phyloP scores from a whole-genome alignment of 2,113 vertebrate genomes.

The Vicugna pacos region DNA sequence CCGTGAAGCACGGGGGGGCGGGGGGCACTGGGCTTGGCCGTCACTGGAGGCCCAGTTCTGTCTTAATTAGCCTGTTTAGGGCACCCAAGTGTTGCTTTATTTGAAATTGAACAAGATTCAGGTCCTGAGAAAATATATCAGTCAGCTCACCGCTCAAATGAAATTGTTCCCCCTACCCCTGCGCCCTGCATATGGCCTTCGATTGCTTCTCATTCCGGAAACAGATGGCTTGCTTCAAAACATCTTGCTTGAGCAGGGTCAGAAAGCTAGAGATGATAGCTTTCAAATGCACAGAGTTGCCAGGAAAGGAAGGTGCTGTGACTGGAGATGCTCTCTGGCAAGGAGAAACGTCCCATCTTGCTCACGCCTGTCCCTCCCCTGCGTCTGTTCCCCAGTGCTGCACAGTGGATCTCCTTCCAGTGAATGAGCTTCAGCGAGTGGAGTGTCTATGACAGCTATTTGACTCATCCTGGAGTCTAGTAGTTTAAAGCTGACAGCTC shows the following conservation, averaged over 20 bases:
- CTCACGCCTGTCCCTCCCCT: fast-evolving
- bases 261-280: neutral
- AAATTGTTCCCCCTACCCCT: neutral
- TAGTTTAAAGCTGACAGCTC: neutral
- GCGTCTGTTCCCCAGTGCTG: neutral
- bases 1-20: fast-evolving
- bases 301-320: conserved; percentile 25
- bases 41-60: neutral
- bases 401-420: neutral
- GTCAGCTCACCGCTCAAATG: neutral
- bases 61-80: neutral
- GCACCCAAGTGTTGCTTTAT: neutral
- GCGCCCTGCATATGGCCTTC: neutral
- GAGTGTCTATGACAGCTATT: conserved; percentile 1
- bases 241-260: neutral
- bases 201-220: conserved; percentile 45
- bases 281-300: conserved; percentile 59
- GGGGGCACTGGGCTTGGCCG: neutral
- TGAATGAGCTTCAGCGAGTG: neutral
- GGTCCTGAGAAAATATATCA: conserved; percentile 24
- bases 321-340: neutral
- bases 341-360: neutral
- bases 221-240: conserved; percentile 51
- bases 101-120: conserved; percentile 48
- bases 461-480: neutral